Evolutionary conservation across 1,140 invertebrate species (phyloP), one percentile per base, ranked within the genome.

Genomic region (Heliconius melpomene): DNA sequence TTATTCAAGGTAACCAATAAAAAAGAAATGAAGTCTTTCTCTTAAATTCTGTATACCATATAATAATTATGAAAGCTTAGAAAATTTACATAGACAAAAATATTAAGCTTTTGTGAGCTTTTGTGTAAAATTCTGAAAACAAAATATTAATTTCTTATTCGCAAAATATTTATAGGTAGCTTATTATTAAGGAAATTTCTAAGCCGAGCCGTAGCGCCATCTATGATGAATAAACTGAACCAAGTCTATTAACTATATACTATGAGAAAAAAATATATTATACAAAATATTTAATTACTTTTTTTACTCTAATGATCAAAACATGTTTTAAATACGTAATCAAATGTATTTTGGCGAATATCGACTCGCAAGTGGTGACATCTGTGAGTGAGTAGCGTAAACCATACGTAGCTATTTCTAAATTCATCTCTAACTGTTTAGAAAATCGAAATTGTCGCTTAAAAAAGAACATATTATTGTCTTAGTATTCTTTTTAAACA

Each of bases 301-400:
- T 66, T 66, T 11, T 66, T 16, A 66, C 0, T 26, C 11, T 16
- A 7, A 29, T 11, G 3, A 66, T 0, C 6, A 8, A 26, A 60
- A 11, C n/a, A 60, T 3, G 23, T 23, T 23, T 3, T 11, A 66
- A 16, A 66, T 16, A n/a, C 0, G 11, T 16, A 29, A 26, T 7
- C 7, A 66, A 26, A 66, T 16, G 1, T 29, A 26, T 18, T 66
- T 66, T 66, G 7, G 11, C 16, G n/a, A 66, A 66, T 66, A 0
- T 29, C 60, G 5, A 29, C 26, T 66, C 26, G 20, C 8, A 23
- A 60, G 60, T 66, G 6, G 60, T 29, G 60, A 66, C 60, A 66
- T 66, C 60, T 66, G 60, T 66, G 60, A 66, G 60, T 29, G 60
- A 29, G 60, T 66, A 66, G 60, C 60, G 60, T 66, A 66, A 66